Conservation (phyloP, 2,797 vertebrate genomes). For the Paedocypris micromegethes region DNA sequence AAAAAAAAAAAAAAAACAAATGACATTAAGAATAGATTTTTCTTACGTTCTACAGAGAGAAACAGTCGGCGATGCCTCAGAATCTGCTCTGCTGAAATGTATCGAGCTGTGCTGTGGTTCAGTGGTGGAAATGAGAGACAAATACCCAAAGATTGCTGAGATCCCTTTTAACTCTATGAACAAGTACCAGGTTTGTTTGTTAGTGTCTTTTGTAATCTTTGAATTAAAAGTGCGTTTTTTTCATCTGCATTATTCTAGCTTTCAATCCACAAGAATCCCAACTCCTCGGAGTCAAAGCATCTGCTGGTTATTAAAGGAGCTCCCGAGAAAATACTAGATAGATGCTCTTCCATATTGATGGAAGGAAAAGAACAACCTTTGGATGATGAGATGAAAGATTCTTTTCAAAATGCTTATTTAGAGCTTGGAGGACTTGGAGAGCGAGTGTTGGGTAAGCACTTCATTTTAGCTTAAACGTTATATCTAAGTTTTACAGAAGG, state of each 20-base stretch:
- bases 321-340: slow-evolving; percentile 86
- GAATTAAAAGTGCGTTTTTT: neutral
- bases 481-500: too few relatives aligned
- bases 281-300: slow-evolving; percentile 71
- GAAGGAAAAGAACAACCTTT: slow-evolving; percentile 82
- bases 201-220: neutral
- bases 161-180: slow-evolving; percentile 97
- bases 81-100: slow-evolving; percentile 88
- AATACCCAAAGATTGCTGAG: slow-evolving; percentile 77
- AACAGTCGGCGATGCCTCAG: slow-evolving; percentile 89
- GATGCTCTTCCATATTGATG: slow-evolving; percentile 83
- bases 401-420: slow-evolving; percentile 89
- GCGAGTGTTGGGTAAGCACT: slow-evolving; percentile 74
- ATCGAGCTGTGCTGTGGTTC: slow-evolving; percentile 93
- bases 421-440: slow-evolving; percentile 89
- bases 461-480: too few relatives aligned
- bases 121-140: slow-evolving; percentile 82
- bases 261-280: slow-evolving; percentile 80
- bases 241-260: slow-evolving; percentile 62
- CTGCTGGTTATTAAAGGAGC: slow-evolving; percentile 93
- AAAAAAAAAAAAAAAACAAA: too few relatives aligned
- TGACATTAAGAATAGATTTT: neutral
- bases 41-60: slow-evolving; percentile 69
- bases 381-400: slow-evolving; percentile 85
- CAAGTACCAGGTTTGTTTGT: slow-evolving; percentile 83